Percentiles rank a stretch among this genome's conserved stretches.
phyloP scores from a whole-genome alignment of 2,888 invertebrate genomes.

The Metalampra italica region DNA sequence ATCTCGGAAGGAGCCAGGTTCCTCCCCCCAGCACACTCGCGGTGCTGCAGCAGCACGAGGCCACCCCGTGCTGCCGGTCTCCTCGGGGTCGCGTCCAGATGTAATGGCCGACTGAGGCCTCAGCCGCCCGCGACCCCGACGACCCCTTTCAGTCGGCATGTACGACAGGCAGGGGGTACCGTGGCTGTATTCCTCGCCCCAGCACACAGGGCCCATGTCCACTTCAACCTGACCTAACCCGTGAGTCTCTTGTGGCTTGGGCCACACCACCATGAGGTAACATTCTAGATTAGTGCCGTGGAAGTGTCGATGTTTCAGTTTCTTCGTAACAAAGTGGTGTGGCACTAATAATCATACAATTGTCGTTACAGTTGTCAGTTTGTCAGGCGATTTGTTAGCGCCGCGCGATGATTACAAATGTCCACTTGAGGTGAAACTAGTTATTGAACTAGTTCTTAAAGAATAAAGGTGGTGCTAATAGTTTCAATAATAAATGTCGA shows the following conservation, averaged over 20 bases:
- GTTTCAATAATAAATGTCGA: too few relatives aligned
- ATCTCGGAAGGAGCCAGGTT: too few relatives aligned
- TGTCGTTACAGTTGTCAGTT: constrained; percentile 21
- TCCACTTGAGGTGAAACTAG: constrained; percentile 9
- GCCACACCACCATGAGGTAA: constrained; percentile 32
- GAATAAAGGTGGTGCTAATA: background rate
- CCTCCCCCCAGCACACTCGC: too few relatives aligned
- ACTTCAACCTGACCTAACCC: background rate
- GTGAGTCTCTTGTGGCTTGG: constrained; percentile 16
- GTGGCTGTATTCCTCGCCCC: too few relatives aligned
- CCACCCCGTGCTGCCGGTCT: too few relatives aligned
- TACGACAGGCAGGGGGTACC: too few relatives aligned
- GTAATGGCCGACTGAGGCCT: too few relatives aligned
- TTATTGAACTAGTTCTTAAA: constrained; percentile 3
- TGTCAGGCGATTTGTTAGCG: constrained; percentile 39
- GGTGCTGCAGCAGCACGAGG: too few relatives aligned
- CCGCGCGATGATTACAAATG: constrained; percentile 24
- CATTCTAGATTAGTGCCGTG: constrained; percentile 49
- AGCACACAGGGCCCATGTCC: too few relatives aligned
- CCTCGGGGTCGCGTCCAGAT: too few relatives aligned
- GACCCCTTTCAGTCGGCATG: too few relatives aligned
- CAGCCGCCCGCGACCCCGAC: too few relatives aligned
- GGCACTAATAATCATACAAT: constrained; percentile 28
- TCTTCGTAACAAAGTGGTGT: constrained; percentile 50
- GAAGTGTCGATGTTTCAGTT: constrained; percentile 53